Evolutionary conservation across 2,113 vertebrate species (phyloP), one percentile per base, ranked within the genome.

Genomic region (Sinocyclocheilus anshuiensis): DNA sequence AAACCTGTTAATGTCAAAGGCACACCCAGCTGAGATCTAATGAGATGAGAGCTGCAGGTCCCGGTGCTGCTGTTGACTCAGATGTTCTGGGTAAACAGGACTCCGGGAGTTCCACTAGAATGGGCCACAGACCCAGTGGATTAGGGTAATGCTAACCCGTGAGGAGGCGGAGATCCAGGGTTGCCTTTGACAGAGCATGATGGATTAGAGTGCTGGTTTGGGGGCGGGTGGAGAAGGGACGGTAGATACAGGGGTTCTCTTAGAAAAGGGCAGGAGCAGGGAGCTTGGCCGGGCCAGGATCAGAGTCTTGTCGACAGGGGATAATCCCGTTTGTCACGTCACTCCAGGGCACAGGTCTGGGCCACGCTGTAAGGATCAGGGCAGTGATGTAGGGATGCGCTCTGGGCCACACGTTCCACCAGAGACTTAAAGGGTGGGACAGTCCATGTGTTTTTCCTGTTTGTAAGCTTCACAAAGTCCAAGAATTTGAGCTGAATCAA

Each of bases 61-160:
- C 39, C n/a, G 20, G 39, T 45, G 33, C 83, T 85, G 74, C 65
- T 87, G 95, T 96, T 97, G 95, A 96, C 92, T 96, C 95, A 95
- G 95, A 95, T 95, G 95, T 93, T 93, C 92, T 83, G 86, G 92
- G 94, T 93, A 95, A 96, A 96, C 93, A 94, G 91, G 90, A 89
- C 94, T 90, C 88, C 91, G 92, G 91, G 91, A 89, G 92, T 90
- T 88, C 90, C 92, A 95, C 95, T 95, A 92, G 93, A 92, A 93
- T 91, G 92, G 92, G 93, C 90, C 92, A 75, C 89, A 22, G 84
- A 92, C 87, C 94, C 93, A 91, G 86, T 94, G 95, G 95, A 95
- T 96, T 96, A 97, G 94, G 95, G 92, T 96, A 96, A 97, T 95
- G 92, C 89, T 80, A 89, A 92, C 83, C 93, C 88, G 88, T 87